These are phyloP conservation scores for Dioctria rufipes DNA, from an alignment of 2,888 invertebrate genomes.

Conservation along the genomic window DNA sequence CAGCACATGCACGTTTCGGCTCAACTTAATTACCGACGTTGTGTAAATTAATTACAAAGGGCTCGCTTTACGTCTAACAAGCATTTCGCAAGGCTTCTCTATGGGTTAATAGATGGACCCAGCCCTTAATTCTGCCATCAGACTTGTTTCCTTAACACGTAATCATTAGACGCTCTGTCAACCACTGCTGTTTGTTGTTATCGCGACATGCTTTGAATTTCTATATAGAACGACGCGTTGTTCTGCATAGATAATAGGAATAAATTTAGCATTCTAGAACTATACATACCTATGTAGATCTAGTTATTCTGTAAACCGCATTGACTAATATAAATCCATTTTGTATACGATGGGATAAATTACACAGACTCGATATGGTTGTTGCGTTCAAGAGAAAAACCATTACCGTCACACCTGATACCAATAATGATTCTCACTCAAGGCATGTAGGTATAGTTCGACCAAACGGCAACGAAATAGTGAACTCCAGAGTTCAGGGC, in stretches of 20 bases:
- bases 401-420: not conserved
- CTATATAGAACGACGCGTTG: not conserved
- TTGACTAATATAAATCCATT: not conserved
- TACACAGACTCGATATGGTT: not conserved
- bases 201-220: not conserved
- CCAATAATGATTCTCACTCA: not conserved
- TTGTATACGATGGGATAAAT: not conserved
- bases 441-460: not conserved
- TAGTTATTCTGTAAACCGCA: too few relatives aligned
- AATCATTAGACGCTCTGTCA: not conserved
- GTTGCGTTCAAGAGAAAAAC: not conserved
- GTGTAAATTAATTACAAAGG: conserved; percentile 48
- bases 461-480: not conserved
- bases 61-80: not conserved
- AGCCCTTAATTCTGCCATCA: not conserved
- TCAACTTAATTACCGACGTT: conserved; percentile 43
- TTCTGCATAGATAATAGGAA: not conserved
- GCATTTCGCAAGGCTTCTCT: not conserved
- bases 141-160: not conserved
- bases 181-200: not conserved
- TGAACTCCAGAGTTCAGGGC: not conserved
- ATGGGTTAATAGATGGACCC: conserved; percentile 11
- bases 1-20: conserved; percentile 4
- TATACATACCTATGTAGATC: not conserved
- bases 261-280: not conserved